Evolutionary conservation across 2,888 invertebrate genomes (phyloP), one percentile per base, ranked within the genome.

Genomic region (Amblyjoppa proteus): DNA sequence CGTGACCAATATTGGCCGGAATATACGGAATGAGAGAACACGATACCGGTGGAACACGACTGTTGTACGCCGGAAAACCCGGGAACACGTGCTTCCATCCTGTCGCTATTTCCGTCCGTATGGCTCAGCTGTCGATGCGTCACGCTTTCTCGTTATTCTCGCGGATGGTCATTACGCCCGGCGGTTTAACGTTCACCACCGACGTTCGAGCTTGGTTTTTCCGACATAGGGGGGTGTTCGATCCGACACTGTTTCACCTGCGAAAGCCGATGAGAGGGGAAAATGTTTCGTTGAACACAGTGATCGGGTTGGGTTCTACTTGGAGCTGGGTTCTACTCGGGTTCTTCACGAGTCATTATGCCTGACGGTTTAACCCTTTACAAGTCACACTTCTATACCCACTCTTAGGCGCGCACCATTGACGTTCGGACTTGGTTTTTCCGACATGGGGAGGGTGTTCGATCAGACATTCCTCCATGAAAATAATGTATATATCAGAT

Each of bases 1-100:
- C 85, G 86, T 88, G 87, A 89, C 87, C 88, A 82, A 89, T 88
- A 87, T 87, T 84, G 86, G 13, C 77, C 70, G 78, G 83, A 81
- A 77, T 86, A 45, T 70, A 56, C 66, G 34, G 49, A 20, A 28
- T 25, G 71, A 77, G 51, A 45, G 69, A 66, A 76, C 64, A 77
- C 71, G 61, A 20, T 49, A 53, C 34, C 34, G 49, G 68, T 16
- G 49, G 31, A 68, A 73, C 69, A 31, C 9, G 20, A 58, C 1
- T 58, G 69, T 79, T 83, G 64, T 70, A 70, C 69, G 61, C 79
- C 75, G 64, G 68, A 77, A 77, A 45, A 79, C 73, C 31, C 25
- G 78, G 78, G 11, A 45, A 78, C 77, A 83, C 83, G 71, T 66
- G 61, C 49, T 49, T 38, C 68, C 56, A 73, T 73, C 78, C 73